phyloP scores from a whole-genome alignment of 2,797 vertebrate genomes.

The Pelodytes ibericus region DNA sequence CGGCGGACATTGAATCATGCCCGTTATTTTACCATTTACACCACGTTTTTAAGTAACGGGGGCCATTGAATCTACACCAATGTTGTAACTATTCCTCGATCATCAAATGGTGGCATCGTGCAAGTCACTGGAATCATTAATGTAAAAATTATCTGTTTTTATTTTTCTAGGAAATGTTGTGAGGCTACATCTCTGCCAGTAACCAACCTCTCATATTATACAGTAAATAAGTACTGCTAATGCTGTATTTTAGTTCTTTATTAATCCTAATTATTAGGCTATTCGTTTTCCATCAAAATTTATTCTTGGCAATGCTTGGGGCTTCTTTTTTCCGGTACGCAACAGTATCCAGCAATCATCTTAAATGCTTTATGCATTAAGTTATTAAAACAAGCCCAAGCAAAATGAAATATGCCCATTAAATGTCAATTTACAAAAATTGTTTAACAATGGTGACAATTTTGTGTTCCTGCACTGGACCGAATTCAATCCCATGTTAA shows the following conservation, averaged over 20 bases:
- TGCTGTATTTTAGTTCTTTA: conserved; percentile 44
- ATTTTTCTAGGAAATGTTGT: conserved; percentile 32
- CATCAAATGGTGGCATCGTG: conserved; percentile 60
- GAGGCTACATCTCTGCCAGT: neutral
- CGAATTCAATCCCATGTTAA: neutral
- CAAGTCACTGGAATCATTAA: conserved; percentile 60
- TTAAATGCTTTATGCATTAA: conserved; percentile 9
- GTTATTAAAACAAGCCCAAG: neutral
- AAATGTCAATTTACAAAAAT: conserved; percentile 6
- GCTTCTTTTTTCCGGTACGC: conserved; percentile 2
- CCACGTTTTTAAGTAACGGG: no score
- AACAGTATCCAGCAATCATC: conserved; percentile 8
- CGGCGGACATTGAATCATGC: no score
- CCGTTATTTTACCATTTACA: no score
- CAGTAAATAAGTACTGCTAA: neutral
- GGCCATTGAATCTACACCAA: no score
- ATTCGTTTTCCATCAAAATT: neutral
- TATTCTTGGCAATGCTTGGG: neutral
- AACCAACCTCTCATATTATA: neutral
- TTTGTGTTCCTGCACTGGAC: neutral
- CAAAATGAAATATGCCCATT: conserved; percentile 19
- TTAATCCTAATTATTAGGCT: conserved; percentile 54
- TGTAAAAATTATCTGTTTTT: conserved; percentile 60
- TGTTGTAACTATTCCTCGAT: no score
- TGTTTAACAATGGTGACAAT: neutral